These are phyloP conservation scores for Mellilla xanthometata DNA, from an alignment of 2,888 invertebrate genomes.

Conservation along the genomic window DNA sequence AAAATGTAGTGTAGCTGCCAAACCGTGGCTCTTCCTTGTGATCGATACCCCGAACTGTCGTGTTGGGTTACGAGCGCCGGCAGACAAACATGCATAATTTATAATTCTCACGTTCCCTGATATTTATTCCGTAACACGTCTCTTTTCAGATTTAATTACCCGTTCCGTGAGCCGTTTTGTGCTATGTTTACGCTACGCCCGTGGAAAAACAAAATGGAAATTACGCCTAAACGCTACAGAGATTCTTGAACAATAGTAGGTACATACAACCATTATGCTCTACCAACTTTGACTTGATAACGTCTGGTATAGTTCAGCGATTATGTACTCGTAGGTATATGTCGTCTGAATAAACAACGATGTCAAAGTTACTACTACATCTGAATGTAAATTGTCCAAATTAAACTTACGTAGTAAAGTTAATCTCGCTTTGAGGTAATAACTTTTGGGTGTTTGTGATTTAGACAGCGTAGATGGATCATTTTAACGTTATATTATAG, in stretches of 20 bases:
- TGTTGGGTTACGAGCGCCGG: conserved; percentile 13
- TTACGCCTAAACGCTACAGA: no score
- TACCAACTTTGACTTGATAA: conserved; percentile 7
- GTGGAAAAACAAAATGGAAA: conserved; percentile 5
- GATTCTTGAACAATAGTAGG: no score
- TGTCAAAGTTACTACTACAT: conserved; percentile 12
- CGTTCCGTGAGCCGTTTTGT: conserved; percentile 22
- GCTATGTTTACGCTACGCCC: conserved; percentile 18
- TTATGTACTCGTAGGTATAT: conserved; percentile 7
- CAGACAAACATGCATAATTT: conserved; percentile 41
- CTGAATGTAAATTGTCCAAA: conserved; percentile 19
- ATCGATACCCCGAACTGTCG: conserved; percentile 5
- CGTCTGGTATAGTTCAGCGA: conserved; percentile 8
- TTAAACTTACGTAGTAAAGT: conserved; percentile 4
- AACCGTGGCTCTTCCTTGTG: conserved; percentile 8
- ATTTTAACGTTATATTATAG: no score
- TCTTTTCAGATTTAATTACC: conserved; percentile 40
- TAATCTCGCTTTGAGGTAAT: background rate
- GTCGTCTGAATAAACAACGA: conserved; percentile 15
- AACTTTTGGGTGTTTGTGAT: no score
- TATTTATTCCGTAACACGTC: conserved; percentile 42
- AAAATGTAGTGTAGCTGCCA: no score
- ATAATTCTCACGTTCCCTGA: conserved; percentile 34
- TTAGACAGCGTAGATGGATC: no score
- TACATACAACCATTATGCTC: conserved; percentile 1